Evolutionary conservation across 2,797 vertebrate species (phyloP), one percentile per base, ranked within the genome.

Genomic region (Sebastes flavidus): DNA sequence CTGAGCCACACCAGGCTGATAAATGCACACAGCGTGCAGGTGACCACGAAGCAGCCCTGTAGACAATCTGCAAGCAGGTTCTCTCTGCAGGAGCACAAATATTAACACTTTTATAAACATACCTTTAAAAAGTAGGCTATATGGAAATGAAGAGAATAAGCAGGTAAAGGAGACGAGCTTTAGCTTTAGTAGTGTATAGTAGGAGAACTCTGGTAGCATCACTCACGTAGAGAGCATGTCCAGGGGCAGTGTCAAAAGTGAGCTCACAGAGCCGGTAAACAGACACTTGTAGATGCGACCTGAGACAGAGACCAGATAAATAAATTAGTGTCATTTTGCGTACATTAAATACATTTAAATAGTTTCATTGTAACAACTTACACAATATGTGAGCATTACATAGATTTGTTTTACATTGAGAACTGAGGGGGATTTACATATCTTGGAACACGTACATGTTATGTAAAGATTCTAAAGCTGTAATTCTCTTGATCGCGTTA

Each of bases 231-330:
- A 99, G 77, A 99, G 95, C 97, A 99, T 99, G 94, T 99, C 99
- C 92, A 99, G 92, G 0, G 99, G 99, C 94, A 99, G 96, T 58
- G 99, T 99, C 96, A 99, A 95, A 81, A 99, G 96, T 73, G 99
- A 99, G 97, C 98, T 99, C 97, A 99, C 98, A 86, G 98, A 99
- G 96, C 99, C 99, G 84, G 99, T 99, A 97, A 99, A 99, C 95
- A 99, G 97, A 97, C 99, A 99, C 96, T 99, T 99, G 96, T 99
- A 99, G 94, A 99, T 99, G 83, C 98, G 99, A 96, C 99, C 99
- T 99, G 81, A 68, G 22, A 72, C 0, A 72, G 2, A 78, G 2
- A 82, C 0, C 18, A 73, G 10, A 59, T 7, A 4, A 66, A 72
- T 36, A 27, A 6, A 65, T 27, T 0, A 1, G 13, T 52, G n/a